Conservation (phyloP, 2,797 vertebrate genomes). For the Malacoraja senta region DNA sequence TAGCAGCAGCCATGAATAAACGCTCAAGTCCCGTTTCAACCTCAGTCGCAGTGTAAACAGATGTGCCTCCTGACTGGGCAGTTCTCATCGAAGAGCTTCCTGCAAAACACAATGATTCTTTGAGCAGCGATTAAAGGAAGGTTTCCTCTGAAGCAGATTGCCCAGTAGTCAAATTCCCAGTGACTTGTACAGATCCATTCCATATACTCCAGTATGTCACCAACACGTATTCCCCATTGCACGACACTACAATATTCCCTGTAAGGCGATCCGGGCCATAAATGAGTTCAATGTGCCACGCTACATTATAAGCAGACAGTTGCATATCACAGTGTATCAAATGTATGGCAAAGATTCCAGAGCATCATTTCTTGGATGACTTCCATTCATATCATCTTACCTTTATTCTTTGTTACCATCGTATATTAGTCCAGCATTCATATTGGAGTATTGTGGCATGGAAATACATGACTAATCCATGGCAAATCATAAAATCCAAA, state of each 20-base stretch:
- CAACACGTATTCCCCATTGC: slow-evolving; percentile 22
- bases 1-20: background rate
- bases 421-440: slow-evolving; percentile 27
- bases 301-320: slow-evolving; percentile 39
- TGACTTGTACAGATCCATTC: slow-evolving; percentile 23
- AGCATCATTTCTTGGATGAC: slow-evolving; percentile 33
- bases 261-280: slow-evolving; percentile 39
- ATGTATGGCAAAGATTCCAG: slow-evolving; percentile 36
- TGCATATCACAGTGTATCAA: slow-evolving; percentile 36
- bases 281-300: slow-evolving; percentile 39
- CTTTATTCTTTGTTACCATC: background rate
- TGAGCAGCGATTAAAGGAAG: slow-evolving; percentile 27
- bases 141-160: slow-evolving; percentile 32
- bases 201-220: slow-evolving; percentile 38
- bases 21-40: background rate
- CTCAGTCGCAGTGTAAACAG: background rate
- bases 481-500: background rate
- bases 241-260: background rate
- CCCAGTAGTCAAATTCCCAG: slow-evolving; percentile 14
- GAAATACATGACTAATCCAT: background rate
- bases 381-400: slow-evolving; percentile 36
- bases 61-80: background rate
- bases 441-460: background rate
- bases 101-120: slow-evolving; percentile 18
- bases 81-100: background rate